Base-by-base conservation (phyloP, 2,888 invertebrate species). In the Rhimphoctona megacephalus region DNA sequence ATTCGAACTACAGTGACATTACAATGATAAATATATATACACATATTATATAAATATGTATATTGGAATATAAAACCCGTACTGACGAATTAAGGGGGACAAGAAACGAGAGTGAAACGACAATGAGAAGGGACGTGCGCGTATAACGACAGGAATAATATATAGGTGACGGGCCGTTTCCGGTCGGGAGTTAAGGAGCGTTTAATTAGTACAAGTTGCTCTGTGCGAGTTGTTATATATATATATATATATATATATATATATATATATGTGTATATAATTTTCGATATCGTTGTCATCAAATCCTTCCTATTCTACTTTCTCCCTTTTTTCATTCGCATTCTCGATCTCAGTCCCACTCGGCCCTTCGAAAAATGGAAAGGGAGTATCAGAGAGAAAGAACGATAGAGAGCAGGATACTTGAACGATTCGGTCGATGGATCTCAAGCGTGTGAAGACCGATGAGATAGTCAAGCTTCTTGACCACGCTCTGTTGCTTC, bases 401-500 rank as follows among this genome's bases (percentile, higher is more conserved):
- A 73, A 61, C 46, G 43, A 46, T 17, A 30, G 70, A 72, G 54
- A 9, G 52, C 1, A 39, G 54, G 25, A 54, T 46, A 52, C 61
- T 52, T 52, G 54, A 22, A 79, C 85, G 85, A 86, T 83, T 85
- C 84, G 86, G 64, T 85, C 88, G 83, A 85, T 82, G 86, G 52
- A 86, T 87, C 88, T 80, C 85, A 78, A 81, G 81, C 87, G 87
- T 77, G 92, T 90, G 90, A 91, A 92, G 90, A 91, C 88, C 91
- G 92, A 91, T 89, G 91, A 92, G 92, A 92, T 92, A 92, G 92
- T 92, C 92, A 92, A 91, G 92, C 92, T 91, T 88, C 90, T 91
- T 92, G 90, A 89, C 88, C 89, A 83, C 88, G 87, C 83, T 82
- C 52, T 76, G 54, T 74, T 49, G 39, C 22, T 81, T 67, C 39